These are phyloP conservation scores for Mimas tiliae DNA, from an alignment of 2,888 invertebrate genomes.

Conservation along the genomic window DNA sequence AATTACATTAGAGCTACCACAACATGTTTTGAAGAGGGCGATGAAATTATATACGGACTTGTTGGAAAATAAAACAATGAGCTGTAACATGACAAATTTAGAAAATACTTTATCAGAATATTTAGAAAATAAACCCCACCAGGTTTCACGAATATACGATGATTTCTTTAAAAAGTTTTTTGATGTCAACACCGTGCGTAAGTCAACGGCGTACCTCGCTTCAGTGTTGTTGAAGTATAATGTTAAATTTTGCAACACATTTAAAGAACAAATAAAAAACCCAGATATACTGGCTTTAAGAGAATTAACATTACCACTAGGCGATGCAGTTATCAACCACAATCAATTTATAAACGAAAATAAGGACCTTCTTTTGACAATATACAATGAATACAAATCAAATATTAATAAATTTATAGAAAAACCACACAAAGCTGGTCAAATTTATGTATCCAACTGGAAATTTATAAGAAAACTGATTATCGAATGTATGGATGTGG, in stretches of 20 bases:
- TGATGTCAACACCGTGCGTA: conserved; percentile 77
- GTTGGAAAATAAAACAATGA: conserved; percentile 65
- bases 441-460: conserved; percentile 86
- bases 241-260: conserved; percentile 69
- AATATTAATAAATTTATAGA: conserved; percentile 87
- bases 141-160: conserved; percentile 74
- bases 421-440: conserved; percentile 88
- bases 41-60: conserved; percentile 74
- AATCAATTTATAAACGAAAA: conserved; percentile 65
- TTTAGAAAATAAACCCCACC: conserved; percentile 86
- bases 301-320: conserved; percentile 86
- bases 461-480: conserved; percentile 85
- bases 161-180: conserved; percentile 84
- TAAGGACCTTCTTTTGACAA: conserved; percentile 73
- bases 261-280: conserved; percentile 73
- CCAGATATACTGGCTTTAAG: conserved; percentile 82
- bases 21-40: conserved; percentile 64
- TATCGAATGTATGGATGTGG: conserved; percentile 83
- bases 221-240: conserved; percentile 84
- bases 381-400: conserved; percentile 86
- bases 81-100: conserved; percentile 78
- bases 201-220: conserved; percentile 84
- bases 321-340: conserved; percentile 77
- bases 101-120: conserved; percentile 84
- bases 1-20: conserved; percentile 56